phyloP scores from a whole-genome alignment of 2,888 invertebrate species.

The Cryptops parisi region DNA sequence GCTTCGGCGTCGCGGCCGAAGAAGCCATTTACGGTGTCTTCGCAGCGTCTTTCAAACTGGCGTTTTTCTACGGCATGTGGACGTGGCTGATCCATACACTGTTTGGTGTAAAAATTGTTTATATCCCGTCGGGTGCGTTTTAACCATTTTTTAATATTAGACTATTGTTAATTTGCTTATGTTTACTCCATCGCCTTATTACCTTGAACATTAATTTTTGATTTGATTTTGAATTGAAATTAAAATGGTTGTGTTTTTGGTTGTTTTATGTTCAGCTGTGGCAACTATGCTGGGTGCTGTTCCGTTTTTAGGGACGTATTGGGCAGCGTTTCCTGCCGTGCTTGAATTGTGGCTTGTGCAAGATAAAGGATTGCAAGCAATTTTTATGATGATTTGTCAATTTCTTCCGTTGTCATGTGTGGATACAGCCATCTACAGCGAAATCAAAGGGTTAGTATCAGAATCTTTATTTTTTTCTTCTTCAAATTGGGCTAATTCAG shows the following conservation, averaged over 20 bases:
- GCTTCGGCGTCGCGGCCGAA: slow-evolving; percentile 64
- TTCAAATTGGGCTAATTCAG: too few species aligned
- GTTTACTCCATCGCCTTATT: not conserved
- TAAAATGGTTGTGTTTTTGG: not conserved
- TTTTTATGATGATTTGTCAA: slow-evolving; percentile 65
- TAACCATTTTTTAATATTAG: not conserved
- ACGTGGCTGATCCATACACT: slow-evolving; percentile 95
- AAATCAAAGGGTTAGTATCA: slow-evolving; percentile 72
- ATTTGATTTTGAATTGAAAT: not conserved
- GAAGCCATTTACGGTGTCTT: slow-evolving; percentile 88
- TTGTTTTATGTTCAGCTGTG: slow-evolving; percentile 44
- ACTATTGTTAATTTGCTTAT: not conserved
- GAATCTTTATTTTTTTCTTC: not conserved
- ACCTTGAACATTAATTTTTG: not conserved
- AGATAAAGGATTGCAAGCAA: slow-evolving; percentile 63
- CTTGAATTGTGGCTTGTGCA: slow-evolving; percentile 90
- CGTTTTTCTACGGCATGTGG: slow-evolving; percentile 92
- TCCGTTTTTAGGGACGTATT: slow-evolving; percentile 89
- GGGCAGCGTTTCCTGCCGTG: slow-evolving; percentile 87
- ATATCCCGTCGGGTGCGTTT: slow-evolving; percentile 69
- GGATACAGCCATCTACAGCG: slow-evolving; percentile 90
- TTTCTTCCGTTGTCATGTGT: slow-evolving; percentile 83
- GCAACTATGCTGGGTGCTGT: slow-evolving; percentile 89
- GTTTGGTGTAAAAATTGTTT: slow-evolving; percentile 85
- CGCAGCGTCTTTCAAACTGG: slow-evolving; percentile 91